Percentiles rank a stretch among this genome's conserved stretches.
Evolutionary conservation across 2,888 invertebrate species (phyloP).

Genomic region (Pterostichus niger): DNA sequence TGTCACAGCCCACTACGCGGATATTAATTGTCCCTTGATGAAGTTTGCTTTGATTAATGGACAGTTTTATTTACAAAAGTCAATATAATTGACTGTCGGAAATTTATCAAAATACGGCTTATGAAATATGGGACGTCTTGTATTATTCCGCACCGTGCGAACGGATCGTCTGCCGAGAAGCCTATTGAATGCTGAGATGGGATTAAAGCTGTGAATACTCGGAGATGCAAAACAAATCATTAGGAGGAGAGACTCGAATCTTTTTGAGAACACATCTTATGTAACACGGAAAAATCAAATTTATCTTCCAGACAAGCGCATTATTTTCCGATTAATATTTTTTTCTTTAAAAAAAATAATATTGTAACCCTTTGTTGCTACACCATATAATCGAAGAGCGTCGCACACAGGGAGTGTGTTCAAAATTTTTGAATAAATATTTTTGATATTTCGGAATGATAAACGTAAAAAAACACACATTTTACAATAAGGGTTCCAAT

Average conservation of each 20-base stretch:
- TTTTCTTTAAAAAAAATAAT: too few species aligned
- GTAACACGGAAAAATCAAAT: slow-evolving; percentile 1
- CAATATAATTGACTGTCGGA: slow-evolving; percentile 62
- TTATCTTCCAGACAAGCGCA: slow-evolving; percentile 23
- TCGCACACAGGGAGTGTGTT: too few species aligned
- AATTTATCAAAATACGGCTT: slow-evolving; percentile 63
- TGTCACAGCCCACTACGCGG: slow-evolving; percentile 53
- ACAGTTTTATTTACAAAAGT: slow-evolving; percentile 63
- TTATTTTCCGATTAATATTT: not conserved
- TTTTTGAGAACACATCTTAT: slow-evolving; percentile 1
- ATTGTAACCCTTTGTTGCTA: too few species aligned
- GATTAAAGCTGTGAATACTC: slow-evolving; percentile 27
- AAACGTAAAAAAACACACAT: too few species aligned
- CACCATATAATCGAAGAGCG: too few species aligned
- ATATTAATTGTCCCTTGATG: slow-evolving; percentile 65
- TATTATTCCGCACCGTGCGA: slow-evolving; percentile 34
- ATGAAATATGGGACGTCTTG: slow-evolving; percentile 59
- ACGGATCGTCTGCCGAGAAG: slow-evolving; percentile 37
- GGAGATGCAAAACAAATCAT: slow-evolving; percentile 44
- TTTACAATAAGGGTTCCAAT: too few species aligned
- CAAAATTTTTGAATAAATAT: too few species aligned
- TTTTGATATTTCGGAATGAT: too few species aligned
- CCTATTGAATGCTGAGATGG: slow-evolving; percentile 8
- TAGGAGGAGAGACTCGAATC: not conserved
- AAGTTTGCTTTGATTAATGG: slow-evolving; percentile 65